phyloP scores from a whole-genome alignment of 2,113 vertebrate species.

The Zapus hudsonius region DNA sequence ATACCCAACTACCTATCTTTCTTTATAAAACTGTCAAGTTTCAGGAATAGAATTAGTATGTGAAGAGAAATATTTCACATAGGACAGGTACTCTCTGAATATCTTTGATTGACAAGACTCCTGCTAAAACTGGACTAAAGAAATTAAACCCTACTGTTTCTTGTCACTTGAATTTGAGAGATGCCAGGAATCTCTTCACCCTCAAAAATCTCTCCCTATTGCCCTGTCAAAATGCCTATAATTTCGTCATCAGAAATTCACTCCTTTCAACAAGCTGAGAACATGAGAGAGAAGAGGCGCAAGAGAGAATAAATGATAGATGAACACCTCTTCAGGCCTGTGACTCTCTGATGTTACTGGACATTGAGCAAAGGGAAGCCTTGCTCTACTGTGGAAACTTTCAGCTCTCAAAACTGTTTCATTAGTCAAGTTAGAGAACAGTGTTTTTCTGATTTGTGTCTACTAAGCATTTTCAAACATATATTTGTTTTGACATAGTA shows the following conservation, averaged over 20 bases:
- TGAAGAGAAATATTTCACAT: conserved; percentile 47
- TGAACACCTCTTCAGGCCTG: not conserved
- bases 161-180: conserved; percentile 71
- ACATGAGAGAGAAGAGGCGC: not conserved
- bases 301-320: not conserved
- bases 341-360: not conserved
- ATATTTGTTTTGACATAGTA: not conserved
- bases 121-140: conserved; percentile 45
- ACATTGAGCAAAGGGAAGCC: not conserved
- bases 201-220: conserved; percentile 24
- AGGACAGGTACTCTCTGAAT: conserved; percentile 64
- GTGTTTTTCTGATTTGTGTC: not conserved
- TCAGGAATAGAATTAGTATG: conserved; percentile 69
- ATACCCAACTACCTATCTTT: conserved; percentile 56
- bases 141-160: conserved; percentile 73
- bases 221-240: conserved; percentile 70
- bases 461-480: not conserved
- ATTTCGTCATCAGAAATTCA: conserved; percentile 66
- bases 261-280: not conserved
- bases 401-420: not conserved
- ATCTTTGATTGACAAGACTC: conserved; percentile 72
- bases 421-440: not conserved
- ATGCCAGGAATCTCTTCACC: conserved; percentile 34
- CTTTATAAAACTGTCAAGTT: conserved; percentile 69
- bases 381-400: not conserved